These are phyloP conservation scores for Antitype chi DNA, from an alignment of 2,888 invertebrate species.

Conservation along the genomic window DNA sequence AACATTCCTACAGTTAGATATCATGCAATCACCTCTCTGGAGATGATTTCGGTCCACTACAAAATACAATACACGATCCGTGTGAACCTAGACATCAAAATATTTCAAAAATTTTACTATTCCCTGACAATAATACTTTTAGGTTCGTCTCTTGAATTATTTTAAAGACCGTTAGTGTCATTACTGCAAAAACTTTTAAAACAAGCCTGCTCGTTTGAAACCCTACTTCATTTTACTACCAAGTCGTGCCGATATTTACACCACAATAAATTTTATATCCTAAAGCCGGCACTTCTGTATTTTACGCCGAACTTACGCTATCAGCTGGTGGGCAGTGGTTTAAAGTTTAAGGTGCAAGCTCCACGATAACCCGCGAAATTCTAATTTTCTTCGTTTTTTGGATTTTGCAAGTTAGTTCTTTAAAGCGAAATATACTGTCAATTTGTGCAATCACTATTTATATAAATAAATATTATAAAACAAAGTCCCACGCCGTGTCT, in stretches of 20 bases:
- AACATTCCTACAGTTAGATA: too few relatives aligned
- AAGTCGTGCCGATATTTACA: constrained; percentile 66
- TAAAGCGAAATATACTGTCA: too few relatives aligned
- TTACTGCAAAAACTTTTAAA: constrained; percentile 7
- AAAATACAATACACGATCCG: too few relatives aligned
- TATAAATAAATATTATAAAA: too few relatives aligned
- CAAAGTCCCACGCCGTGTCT: too few relatives aligned
- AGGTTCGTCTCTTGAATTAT: not conserved
- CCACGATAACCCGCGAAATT: too few relatives aligned
- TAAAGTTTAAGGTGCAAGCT: not conserved
- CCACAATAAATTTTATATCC: constrained; percentile 64
- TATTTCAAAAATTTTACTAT: not conserved
- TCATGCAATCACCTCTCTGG: too few relatives aligned
- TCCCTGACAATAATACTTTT: not conserved
- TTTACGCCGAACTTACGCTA: not conserved
- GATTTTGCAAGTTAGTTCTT: too few relatives aligned
- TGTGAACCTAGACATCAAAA: constrained; percentile 6
- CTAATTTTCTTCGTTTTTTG: too few relatives aligned
- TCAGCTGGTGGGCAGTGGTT: not conserved
- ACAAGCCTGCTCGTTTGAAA: constrained; percentile 10
- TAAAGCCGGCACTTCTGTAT: constrained; percentile 48
- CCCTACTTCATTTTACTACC: constrained; percentile 16
- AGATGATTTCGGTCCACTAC: too few relatives aligned
- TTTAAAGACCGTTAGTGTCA: not conserved
- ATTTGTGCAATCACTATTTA: too few relatives aligned